phyloP scores from a whole-genome alignment of 2,888 invertebrate species.

The Dicycla oo region DNA sequence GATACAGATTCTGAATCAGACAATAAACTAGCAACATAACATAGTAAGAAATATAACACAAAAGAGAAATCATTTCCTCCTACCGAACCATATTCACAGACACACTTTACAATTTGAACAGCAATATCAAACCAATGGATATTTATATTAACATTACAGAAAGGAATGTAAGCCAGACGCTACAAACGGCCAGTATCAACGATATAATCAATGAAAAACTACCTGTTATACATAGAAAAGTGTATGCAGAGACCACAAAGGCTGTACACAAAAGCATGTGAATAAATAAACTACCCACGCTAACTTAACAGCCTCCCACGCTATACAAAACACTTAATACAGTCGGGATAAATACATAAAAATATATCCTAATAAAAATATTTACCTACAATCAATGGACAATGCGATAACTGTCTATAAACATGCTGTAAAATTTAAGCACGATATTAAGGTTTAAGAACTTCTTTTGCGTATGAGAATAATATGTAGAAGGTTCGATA shows the following conservation, averaged over 20 bases:
- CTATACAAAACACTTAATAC: constrained; percentile 82
- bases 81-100: constrained; percentile 42
- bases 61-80: constrained; percentile 27
- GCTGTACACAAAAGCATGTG: constrained; percentile 77
- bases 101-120: constrained; percentile 46
- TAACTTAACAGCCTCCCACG: constrained; percentile 80
- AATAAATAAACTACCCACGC: constrained; percentile 86
- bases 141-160: constrained; percentile 58
- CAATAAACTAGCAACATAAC: constrained; percentile 18
- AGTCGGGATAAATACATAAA: constrained; percentile 80
- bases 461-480: constrained; percentile 62
- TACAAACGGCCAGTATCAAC: constrained; percentile 72
- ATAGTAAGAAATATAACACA: constrained; percentile 14
- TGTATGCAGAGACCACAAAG: constrained; percentile 76
- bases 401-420: constrained; percentile 73
- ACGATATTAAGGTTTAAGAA: constrained; percentile 69
- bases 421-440: constrained; percentile 63
- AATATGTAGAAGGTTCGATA: constrained; percentile 48
- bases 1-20: constrained; percentile 3
- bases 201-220: constrained; percentile 83
- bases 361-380: constrained; percentile 82
- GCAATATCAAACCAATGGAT: constrained; percentile 46
- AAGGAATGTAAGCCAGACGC: constrained; percentile 52
- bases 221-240: constrained; percentile 80
- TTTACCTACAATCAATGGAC: constrained; percentile 72